These are phyloP conservation scores for Epinotia ramella DNA, from an alignment of 2,888 invertebrate genomes.

Conservation along the genomic window DNA sequence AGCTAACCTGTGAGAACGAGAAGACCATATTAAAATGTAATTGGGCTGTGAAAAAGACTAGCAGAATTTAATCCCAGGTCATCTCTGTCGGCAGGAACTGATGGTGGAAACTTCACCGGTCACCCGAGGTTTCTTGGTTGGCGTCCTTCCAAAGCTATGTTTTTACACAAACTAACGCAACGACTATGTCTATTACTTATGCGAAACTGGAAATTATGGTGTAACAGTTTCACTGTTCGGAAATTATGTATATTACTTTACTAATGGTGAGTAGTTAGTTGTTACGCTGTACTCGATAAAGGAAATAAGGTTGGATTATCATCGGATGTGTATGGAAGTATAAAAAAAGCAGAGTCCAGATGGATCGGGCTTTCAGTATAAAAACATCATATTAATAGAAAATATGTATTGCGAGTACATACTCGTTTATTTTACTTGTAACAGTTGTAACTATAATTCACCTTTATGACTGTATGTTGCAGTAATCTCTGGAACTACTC, in stretches of 20 bases:
- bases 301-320: not conserved
- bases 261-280: not conserved
- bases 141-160: slow-evolving; percentile 63
- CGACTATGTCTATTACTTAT: slow-evolving; percentile 56
- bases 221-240: slow-evolving; percentile 16
- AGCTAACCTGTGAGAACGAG: not conserved
- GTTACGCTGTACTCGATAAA: not conserved
- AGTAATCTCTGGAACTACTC: too few relatives aligned
- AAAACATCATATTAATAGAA: too few relatives aligned
- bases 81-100: slow-evolving; percentile 52
- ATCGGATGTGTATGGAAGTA: too few relatives aligned
- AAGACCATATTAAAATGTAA: not conserved
- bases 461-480: too few relatives aligned
- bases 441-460: too few relatives aligned
- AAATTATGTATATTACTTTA: slow-evolving; percentile 20
- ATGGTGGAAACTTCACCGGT: slow-evolving; percentile 51
- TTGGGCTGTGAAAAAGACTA: not conserved
- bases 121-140: slow-evolving; percentile 52
- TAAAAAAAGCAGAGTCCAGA: too few relatives aligned
- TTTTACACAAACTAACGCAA: slow-evolving; percentile 61
- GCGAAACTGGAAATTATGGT: slow-evolving; percentile 56
- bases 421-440: too few relatives aligned
- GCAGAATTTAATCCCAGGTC: slow-evolving; percentile 42
- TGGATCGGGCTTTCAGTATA: too few relatives aligned
- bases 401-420: too few relatives aligned